phyloP scores from a whole-genome alignment of 2,797 vertebrate genomes.

The Bucorvus abyssinicus region DNA sequence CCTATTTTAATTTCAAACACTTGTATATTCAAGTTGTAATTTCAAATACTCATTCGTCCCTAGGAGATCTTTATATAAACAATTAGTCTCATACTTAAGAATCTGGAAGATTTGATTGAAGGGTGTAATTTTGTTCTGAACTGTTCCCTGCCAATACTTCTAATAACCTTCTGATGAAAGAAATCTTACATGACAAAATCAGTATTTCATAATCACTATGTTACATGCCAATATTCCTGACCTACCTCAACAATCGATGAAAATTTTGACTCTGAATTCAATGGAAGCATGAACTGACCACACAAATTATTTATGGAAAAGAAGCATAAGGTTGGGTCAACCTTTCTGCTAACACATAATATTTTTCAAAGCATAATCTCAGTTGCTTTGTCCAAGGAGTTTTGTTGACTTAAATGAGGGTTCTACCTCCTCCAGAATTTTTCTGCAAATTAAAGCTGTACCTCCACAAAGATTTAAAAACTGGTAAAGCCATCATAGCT shows the following conservation, averaged over 20 bases:
- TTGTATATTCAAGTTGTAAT: neutral
- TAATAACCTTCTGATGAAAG: neutral
- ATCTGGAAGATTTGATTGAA: neutral
- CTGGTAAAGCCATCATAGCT: neutral
- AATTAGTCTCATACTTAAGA: neutral
- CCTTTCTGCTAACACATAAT: neutral
- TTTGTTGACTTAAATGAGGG: neutral
- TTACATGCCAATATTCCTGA: neutral
- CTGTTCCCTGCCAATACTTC: neutral
- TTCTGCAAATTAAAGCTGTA: neutral
- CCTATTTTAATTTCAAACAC: neutral
- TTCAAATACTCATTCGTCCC: neutral
- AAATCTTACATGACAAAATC: neutral
- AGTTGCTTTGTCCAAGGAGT: neutral
- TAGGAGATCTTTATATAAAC: neutral
- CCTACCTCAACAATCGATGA: neutral
- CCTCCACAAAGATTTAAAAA: neutral
- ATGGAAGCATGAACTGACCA: neutral
- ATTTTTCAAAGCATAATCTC: neutral
- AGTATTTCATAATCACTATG: neutral
- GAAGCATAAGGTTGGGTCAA: neutral
- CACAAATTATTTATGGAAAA: neutral
- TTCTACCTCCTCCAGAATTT: neutral
- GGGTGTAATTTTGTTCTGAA: neutral
- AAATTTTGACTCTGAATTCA: neutral